These are phyloP conservation scores for Caenorhabditis zanzibari DNA, from an alignment of 2,888 invertebrate species.

Conservation along the genomic window DNA sequence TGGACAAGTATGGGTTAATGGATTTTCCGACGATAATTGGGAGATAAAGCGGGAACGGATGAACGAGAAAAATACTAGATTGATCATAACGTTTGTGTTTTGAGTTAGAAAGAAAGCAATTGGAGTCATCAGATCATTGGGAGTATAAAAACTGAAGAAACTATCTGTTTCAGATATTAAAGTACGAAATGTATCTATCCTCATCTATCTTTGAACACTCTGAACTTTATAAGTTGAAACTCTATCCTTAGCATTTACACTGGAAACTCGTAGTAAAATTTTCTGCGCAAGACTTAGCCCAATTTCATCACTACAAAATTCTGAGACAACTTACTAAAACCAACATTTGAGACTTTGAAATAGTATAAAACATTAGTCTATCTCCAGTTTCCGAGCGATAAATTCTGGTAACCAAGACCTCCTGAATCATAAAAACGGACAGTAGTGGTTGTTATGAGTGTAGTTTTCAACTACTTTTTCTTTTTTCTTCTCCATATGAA, in stretches of 20 bases:
- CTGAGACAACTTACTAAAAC: too few species aligned
- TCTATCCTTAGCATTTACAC: too few species aligned
- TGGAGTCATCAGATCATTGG: background rate
- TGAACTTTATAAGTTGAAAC: too few species aligned
- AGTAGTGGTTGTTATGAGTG: background rate
- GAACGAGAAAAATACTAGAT: conserved; percentile 8
- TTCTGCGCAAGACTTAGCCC: too few species aligned
- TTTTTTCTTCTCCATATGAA: conserved; percentile 10
- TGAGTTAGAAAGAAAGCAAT: conserved; percentile 5
- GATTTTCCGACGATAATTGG: conserved; percentile 34
- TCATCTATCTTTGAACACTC: too few species aligned
- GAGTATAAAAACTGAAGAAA: background rate
- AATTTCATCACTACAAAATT: too few species aligned
- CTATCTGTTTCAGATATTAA: too few species aligned
- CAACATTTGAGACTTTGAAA: too few species aligned
- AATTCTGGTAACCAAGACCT: background rate
- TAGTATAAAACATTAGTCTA: too few species aligned
- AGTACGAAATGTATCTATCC: too few species aligned
- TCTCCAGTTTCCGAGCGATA: background rate
- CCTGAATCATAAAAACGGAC: background rate
- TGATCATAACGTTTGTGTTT: conserved; percentile 37
- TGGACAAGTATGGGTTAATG: too few species aligned
- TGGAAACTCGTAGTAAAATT: too few species aligned
- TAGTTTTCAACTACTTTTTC: conserved; percentile 19
- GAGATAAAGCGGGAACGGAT: conserved; percentile 6